Evolutionary conservation across 2,113 vertebrate genomes (phyloP).

Genomic region (Talpa occidentalis): DNA sequence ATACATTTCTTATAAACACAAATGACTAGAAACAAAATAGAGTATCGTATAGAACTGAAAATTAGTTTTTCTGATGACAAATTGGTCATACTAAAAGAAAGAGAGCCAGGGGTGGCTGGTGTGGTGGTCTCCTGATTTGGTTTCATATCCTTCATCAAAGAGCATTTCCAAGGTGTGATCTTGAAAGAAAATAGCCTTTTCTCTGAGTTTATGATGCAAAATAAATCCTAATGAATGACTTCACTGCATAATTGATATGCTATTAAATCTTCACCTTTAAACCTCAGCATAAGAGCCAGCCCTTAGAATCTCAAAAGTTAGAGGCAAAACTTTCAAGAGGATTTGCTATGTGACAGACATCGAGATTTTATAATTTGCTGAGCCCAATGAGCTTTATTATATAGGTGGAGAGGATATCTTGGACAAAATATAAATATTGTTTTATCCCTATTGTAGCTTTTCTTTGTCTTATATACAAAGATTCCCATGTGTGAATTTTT

Average conservation of each 20-base stretch:
- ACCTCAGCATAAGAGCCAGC: background rate
- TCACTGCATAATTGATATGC: background rate
- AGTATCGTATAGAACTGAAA: background rate
- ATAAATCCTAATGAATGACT: background rate
- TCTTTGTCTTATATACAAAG: background rate
- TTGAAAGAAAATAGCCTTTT: slow-evolving; percentile 7
- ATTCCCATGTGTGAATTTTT: background rate
- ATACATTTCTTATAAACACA: background rate
- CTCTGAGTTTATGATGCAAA: background rate
- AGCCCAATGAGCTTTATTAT: background rate
- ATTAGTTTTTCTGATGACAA: background rate
- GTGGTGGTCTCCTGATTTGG: background rate
- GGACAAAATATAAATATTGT: background rate
- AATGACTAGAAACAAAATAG: background rate
- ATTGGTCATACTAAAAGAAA: background rate
- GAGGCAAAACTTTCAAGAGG: background rate
- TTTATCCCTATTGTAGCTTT: background rate
- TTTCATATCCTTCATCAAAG: slow-evolving; percentile 31
- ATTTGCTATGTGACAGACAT: background rate
- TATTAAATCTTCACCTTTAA: background rate
- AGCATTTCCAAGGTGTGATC: background rate
- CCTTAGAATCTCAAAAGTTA: background rate
- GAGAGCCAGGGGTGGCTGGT: background rate
- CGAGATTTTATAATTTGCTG: background rate
- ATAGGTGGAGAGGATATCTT: background rate